Evolutionary conservation across 2,113 vertebrate species (phyloP), one percentile per base, ranked within the genome.

Genomic region (Mionectes macconnelli): DNA sequence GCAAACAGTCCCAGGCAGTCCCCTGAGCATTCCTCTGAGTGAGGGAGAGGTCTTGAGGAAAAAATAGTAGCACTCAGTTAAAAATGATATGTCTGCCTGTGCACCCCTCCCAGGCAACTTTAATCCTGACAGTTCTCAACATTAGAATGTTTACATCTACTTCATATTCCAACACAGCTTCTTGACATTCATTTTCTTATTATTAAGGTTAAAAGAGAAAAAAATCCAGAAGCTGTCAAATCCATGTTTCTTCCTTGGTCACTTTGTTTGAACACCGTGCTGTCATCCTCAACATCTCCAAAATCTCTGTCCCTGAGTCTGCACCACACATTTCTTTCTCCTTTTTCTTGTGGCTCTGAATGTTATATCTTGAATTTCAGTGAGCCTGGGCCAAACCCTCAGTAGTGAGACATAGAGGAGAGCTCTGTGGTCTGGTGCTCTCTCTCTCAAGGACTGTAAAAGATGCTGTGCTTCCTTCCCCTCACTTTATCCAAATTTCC

Each of bases 351-450:
- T 60, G 30, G 19, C 14, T 83, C 35, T 69, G 40, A 84, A 59
- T 1, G 0, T 57, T n/a, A 10, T 35, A 5, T 37, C 17, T 47
- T 33, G 47, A 72, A 57, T 59, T 79, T 77, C 14, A 27, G 0
- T 10, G 27, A 73, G 8, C 23, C 35, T 35, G 60, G 44, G 45
- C 40, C 68, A 68, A 60, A 37, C 33, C 28, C 20, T 25, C 47
- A 8, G 0, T 10, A 45, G 13, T 35, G 35, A 42, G 83, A 21
- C 6, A 6, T 5, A 24, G 12, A 37, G 35, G 19, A 40, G 55
- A 53, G 25, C 14, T 19, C 79, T 77, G 79, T 49, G 72, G 25
- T 42, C 63, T 69, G 40, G 5, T 69, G 12, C 47, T 14, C 47
- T 84, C 60, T 78, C 47, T 84, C 60, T 78, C 35, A 74, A 79